A percentile compares a stretch with the other conserved stretches of the same genome.
phyloP scores from a whole-genome alignment of 2,797 vertebrate species.

The Parauchenoglanis ngamensis region DNA sequence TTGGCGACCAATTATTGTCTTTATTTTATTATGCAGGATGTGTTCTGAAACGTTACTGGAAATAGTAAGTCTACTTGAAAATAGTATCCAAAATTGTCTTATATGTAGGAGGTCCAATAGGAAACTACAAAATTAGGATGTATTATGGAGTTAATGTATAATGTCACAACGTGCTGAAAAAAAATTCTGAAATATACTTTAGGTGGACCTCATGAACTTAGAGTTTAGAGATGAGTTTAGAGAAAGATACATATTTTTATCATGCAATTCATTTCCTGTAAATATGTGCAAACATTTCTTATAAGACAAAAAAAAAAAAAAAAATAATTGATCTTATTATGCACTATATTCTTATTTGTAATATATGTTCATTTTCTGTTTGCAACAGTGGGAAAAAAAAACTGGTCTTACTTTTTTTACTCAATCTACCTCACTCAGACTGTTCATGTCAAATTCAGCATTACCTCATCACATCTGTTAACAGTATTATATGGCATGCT shows the following conservation, averaged over 20 bases:
- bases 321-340: background rate
- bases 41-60: background rate
- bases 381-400: background rate
- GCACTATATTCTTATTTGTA: background rate
- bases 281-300: background rate
- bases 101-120: background rate
- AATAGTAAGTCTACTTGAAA: background rate
- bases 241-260: background rate
- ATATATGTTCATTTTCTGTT: background rate
- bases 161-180: background rate
- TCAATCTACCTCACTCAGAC: background rate
- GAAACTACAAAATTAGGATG: background rate
- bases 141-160: background rate
- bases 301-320: background rate
- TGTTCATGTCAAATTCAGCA: background rate
- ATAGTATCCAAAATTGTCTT: background rate
- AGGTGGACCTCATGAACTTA: background rate
- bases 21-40: conserved; percentile 30
- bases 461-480: background rate
- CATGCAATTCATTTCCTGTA: background rate
- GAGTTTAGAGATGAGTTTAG: background rate
- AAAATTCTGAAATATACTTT: background rate
- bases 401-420: background rate
- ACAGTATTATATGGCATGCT: background rate
- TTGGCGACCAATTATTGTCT: conserved; percentile 28